Percentiles rank a stretch among this genome's conserved stretches.
These are phyloP conservation scores for Columbina picui DNA, from an alignment of 2,113 vertebrate genomes.

Conservation along the genomic window DNA sequence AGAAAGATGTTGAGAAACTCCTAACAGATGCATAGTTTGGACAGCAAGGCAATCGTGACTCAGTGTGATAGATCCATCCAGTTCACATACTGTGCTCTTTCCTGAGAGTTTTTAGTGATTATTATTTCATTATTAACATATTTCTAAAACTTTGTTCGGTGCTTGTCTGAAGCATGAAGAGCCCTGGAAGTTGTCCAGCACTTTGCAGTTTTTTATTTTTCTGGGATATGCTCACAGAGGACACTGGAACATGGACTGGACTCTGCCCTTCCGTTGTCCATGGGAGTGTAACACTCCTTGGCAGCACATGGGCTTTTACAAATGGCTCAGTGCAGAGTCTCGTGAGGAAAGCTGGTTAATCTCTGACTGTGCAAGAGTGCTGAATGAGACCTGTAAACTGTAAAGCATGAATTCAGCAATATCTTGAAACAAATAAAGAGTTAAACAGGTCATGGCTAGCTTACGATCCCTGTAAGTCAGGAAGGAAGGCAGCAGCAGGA, in stretches of 20 bases:
- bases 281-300: not conserved
- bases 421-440: not conserved
- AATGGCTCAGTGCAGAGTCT: not conserved
- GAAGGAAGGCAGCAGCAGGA: not conserved
- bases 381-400: not conserved
- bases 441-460: not conserved
- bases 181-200: not conserved
- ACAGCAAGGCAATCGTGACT: not conserved
- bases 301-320: not conserved
- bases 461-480: not conserved
- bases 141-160: not conserved
- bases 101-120: not conserved
- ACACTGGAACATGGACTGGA: not conserved
- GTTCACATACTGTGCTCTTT: not conserved
- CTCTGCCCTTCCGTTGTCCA: not conserved
- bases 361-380: not conserved
- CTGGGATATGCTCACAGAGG: not conserved
- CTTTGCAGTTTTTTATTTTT: not conserved
- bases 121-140: not conserved
- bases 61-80: not conserved
- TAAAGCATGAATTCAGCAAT: not conserved
- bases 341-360: not conserved
- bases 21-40: not conserved
- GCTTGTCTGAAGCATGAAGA: not conserved
- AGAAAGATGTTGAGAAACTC: constrained; percentile 23